Conservation (phyloP, 1,140 invertebrate genomes). For the Maconellicoccus hirsutus region DNA sequence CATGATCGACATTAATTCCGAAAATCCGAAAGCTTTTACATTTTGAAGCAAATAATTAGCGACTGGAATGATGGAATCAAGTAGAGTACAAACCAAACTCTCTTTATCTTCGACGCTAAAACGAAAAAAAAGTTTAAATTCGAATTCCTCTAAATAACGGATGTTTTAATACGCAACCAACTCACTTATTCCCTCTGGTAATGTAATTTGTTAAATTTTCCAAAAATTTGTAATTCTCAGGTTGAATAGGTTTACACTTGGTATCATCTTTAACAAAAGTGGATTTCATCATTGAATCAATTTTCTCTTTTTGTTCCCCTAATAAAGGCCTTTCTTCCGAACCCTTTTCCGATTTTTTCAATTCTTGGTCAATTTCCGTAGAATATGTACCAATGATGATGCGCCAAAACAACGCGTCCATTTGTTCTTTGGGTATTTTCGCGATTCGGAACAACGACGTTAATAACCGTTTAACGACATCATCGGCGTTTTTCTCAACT, state of each 20-base stretch:
- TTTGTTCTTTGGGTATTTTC: conserved; percentile 46
- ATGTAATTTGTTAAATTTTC: conserved; percentile 11
- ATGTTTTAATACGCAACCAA: too few relatives aligned
- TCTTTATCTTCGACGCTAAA: conserved; percentile 12
- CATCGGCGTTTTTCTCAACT: conserved; percentile 43
- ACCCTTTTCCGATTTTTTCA: conserved; percentile 33
- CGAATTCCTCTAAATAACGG: too few relatives aligned
- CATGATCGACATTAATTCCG: conserved; percentile 69
- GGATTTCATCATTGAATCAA: neutral
- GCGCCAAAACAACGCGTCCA: conserved; percentile 58
- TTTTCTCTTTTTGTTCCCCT: neutral
- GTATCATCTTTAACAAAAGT: neutral
- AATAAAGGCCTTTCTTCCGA: neutral
- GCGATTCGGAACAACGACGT: conserved; percentile 52
- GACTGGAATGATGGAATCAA: conserved; percentile 63
- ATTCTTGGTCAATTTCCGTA: conserved; percentile 35
- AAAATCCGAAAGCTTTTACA: conserved; percentile 60
- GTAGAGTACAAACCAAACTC: conserved; percentile 58
- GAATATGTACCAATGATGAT: conserved; percentile 44
- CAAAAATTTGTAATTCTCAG: conserved; percentile 6
- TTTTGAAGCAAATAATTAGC: conserved; percentile 51
- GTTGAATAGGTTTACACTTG: conserved; percentile 14
- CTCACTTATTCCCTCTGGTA: conserved; percentile 11
- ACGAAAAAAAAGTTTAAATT: neutral
- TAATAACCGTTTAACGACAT: conserved; percentile 54